A percentile compares a stretch with the other conserved stretches of the same genome.
phyloP scores from a whole-genome alignment of 2,888 invertebrate genomes.

The Eupithecia pulchellata region DNA sequence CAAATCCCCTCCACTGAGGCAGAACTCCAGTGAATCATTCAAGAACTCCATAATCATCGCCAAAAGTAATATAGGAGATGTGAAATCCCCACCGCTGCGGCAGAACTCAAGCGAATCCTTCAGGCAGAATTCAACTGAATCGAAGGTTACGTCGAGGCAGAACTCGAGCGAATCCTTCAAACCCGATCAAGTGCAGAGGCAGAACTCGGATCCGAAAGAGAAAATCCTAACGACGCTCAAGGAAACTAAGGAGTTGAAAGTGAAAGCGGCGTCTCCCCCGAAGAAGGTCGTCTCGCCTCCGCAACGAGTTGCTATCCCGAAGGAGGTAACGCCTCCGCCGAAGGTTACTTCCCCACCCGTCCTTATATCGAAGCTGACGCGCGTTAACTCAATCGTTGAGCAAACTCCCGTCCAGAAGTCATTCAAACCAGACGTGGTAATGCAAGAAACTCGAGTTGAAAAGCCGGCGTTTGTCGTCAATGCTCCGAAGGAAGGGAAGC shows the following conservation, averaged over 20 bases:
- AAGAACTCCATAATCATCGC: neutral
- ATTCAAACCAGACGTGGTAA: slow-evolving; percentile 29
- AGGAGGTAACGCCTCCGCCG: slow-evolving; percentile 23
- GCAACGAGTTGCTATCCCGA: slow-evolving; percentile 23
- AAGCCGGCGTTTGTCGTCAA: slow-evolving; percentile 32
- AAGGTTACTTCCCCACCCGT: slow-evolving; percentile 47
- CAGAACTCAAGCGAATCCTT: slow-evolving; percentile 27
- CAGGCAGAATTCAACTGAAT: slow-evolving; percentile 13
- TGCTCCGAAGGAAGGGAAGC: slow-evolving; percentile 43
- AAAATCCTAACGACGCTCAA: slow-evolving; percentile 15
- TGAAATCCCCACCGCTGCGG: slow-evolving; percentile 27
- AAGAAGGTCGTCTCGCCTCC: slow-evolving; percentile 42
- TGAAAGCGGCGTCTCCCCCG: slow-evolving; percentile 43
- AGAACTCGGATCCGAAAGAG: slow-evolving; percentile 28
- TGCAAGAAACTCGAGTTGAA: slow-evolving; percentile 28
- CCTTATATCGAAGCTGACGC: slow-evolving; percentile 43
- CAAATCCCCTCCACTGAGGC: slow-evolving; percentile 36
- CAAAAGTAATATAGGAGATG: neutral
- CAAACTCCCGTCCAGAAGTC: slow-evolving; percentile 40
- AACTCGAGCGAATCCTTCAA: slow-evolving; percentile 22
- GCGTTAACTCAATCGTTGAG: slow-evolving; percentile 48
- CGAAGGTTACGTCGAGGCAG: slow-evolving; percentile 20
- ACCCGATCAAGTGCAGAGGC: slow-evolving; percentile 13
- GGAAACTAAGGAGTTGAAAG: slow-evolving; percentile 14
- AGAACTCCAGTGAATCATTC: slow-evolving; percentile 24